These are phyloP conservation scores for Cordylochernes scorpioides DNA, from an alignment of 2,888 invertebrate species.

Conservation along the genomic window DNA sequence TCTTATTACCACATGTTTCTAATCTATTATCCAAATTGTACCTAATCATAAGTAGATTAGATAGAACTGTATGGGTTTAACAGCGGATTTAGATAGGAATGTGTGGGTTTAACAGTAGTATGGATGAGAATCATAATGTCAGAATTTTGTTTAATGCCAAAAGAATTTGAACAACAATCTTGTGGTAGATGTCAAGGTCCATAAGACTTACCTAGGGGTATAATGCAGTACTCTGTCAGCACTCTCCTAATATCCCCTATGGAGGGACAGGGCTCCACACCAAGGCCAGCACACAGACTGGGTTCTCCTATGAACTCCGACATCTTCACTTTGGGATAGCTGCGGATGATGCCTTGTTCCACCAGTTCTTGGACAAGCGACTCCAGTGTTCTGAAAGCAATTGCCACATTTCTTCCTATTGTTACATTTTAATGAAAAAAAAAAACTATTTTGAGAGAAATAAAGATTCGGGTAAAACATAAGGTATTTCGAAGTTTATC, in stretches of 20 bases:
- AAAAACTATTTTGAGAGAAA: too few relatives aligned
- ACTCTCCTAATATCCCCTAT: conserved; percentile 60
- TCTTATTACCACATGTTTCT: too few relatives aligned
- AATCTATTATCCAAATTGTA: too few relatives aligned
- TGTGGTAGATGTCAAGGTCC: too few relatives aligned
- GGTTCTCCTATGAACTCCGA: conserved; percentile 48
- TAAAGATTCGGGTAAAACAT: conserved; percentile 1
- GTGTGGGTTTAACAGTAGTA: too few relatives aligned
- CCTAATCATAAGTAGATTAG: too few relatives aligned
- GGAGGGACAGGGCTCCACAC: conserved; percentile 31
- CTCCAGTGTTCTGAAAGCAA: conserved; percentile 37
- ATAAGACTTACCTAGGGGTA: conserved; percentile 45
- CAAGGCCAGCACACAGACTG: conserved; percentile 22
- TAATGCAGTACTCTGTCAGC: conserved; percentile 57
- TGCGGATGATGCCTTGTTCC: conserved; percentile 61
- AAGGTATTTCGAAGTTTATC: conserved; percentile 9
- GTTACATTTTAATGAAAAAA: too few relatives aligned
- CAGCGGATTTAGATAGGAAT: too few relatives aligned
- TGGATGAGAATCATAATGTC: too few relatives aligned
- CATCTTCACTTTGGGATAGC: conserved; percentile 38
- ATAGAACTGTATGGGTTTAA: too few relatives aligned
- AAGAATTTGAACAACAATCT: too few relatives aligned
- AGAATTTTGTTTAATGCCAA: too few relatives aligned
- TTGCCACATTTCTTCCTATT: conserved; percentile 3
- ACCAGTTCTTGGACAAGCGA: conserved; percentile 76